A percentile compares a stretch with the other conserved stretches of the same genome.
Evolutionary conservation across 2,888 invertebrate genomes (phyloP).

Genomic region (Neelides folsomi): DNA sequence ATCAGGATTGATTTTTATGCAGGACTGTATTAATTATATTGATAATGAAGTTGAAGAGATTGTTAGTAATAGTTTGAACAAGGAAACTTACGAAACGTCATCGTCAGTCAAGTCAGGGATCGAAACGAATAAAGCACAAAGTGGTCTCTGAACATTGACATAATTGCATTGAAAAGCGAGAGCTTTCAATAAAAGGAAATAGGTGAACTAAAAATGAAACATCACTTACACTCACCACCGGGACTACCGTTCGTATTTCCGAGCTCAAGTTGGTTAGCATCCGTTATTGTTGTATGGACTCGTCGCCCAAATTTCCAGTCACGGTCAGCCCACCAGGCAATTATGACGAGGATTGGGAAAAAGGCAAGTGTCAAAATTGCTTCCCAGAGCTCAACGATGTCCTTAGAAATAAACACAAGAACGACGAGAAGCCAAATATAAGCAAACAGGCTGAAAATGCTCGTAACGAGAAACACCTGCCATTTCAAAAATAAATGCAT

Average conservation of each 20-base stretch:
- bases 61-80: no score
- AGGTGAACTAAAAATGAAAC: conserved; percentile 18
- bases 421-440: conserved; percentile 48
- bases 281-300: conserved; percentile 33
- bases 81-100: no score
- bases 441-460: conserved; percentile 43
- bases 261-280: conserved; percentile 39
- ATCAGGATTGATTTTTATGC: no score
- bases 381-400: conserved; percentile 45
- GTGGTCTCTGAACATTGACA: neutral
- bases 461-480: conserved; percentile 41
- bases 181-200: neutral
- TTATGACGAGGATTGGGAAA: conserved; percentile 44
- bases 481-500: neutral
- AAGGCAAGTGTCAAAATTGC: conserved; percentile 45
- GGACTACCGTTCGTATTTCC: conserved; percentile 35
- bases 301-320: conserved; percentile 39
- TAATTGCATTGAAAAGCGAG: no score
- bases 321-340: conserved; percentile 46
- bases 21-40: no score
- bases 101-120: no score
- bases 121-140: neutral
- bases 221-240: conserved; percentile 36
- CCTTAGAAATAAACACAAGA: conserved; percentile 38
- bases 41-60: no score